Evolutionary conservation across 2,113 vertebrate genomes (phyloP).

Genomic region (Ptilorrhoa leucosticta): DNA sequence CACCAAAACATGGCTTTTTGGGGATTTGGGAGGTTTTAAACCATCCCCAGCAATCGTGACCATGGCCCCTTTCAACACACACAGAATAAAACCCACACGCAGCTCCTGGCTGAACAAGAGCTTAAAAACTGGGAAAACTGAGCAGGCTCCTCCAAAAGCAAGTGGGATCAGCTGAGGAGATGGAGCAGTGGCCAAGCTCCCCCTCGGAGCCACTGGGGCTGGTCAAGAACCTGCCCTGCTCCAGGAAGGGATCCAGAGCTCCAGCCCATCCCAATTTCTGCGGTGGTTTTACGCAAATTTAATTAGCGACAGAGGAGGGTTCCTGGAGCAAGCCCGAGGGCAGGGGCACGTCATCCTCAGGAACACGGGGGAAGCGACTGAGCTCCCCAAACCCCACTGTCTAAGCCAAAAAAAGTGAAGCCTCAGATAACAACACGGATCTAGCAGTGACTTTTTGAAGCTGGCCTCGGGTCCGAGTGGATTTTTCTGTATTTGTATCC

Average conservation of each 20-base stretch:
- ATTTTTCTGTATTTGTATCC: neutral
- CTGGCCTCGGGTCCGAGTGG: neutral
- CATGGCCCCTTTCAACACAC: neutral
- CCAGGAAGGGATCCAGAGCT: neutral
- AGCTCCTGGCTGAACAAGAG: neutral
- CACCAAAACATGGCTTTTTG: neutral
- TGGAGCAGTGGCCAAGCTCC: neutral
- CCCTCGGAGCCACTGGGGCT: neutral
- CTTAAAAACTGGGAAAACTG: no score
- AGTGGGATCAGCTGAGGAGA: neutral
- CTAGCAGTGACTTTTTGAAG: neutral
- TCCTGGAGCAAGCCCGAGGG: neutral
- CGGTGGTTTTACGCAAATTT: rapidly evolving
- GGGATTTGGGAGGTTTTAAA: neutral
- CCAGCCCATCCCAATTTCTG: neutral
- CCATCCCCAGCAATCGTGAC: neutral
- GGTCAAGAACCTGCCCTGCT: neutral
- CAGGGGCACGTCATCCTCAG: rapidly evolving
- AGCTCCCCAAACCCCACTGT: neutral
- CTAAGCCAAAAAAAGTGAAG: rapidly evolving
- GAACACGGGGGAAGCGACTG: rapidly evolving
- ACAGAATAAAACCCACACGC: rapidly evolving
- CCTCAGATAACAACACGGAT: rapidly evolving
- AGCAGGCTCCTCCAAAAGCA: neutral
- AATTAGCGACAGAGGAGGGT: neutral